Percentiles rank a stretch among this genome's conserved stretches.
Conservation (phyloP, 1,140 invertebrate species). For the Ridgeia piscesae region DNA sequence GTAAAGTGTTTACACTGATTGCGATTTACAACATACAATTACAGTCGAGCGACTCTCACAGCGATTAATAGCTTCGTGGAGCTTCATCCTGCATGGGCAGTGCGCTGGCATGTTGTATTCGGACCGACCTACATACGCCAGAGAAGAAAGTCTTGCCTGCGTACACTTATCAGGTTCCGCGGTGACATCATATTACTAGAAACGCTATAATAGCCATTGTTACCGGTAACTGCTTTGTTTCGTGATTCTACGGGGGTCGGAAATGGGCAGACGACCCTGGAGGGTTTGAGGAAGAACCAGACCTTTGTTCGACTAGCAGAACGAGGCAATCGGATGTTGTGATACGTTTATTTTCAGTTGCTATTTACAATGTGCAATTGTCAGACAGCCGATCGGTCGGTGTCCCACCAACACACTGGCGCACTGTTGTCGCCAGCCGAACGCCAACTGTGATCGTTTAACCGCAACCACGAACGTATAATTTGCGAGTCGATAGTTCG, state of each 20-base stretch:
- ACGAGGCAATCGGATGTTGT: not conserved
- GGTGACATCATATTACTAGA: not conserved
- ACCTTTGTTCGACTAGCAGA: not conserved
- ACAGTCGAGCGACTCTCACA: not conserved
- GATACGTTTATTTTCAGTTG: not conserved
- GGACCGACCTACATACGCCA: not conserved
- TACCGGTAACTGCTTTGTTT: not conserved
- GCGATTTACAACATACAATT: not conserved
- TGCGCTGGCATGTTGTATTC: not conserved
- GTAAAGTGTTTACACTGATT: conserved; percentile 6
- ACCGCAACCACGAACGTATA: not conserved
- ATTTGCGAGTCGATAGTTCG: not conserved
- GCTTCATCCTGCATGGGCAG: not conserved
- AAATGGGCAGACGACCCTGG: not conserved
- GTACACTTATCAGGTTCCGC: not conserved
- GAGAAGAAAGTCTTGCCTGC: not conserved
- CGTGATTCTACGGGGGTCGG: not conserved
- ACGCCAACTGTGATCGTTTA: not conserved
- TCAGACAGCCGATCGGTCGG: not conserved
- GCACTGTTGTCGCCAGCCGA: not conserved
- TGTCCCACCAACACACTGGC: not conserved
- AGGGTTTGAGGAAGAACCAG: not conserved
- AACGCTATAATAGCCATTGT: not conserved
- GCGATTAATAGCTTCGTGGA: not conserved
- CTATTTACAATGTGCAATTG: not conserved